phyloP scores from a whole-genome alignment of 2,888 invertebrate genomes.

The Drosophila neutralis region DNA sequence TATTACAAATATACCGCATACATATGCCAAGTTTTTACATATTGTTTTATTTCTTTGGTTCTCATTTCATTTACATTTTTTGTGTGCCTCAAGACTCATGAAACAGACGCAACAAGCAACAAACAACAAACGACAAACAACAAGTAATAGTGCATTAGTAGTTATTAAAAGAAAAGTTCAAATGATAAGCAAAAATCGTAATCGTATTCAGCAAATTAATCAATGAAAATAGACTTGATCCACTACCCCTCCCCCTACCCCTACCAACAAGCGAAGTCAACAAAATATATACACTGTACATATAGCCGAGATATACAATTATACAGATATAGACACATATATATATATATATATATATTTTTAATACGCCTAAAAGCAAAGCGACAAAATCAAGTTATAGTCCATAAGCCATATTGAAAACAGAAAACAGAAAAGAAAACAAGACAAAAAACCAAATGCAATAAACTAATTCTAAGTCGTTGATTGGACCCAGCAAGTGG shows the following conservation, averaged over 20 bases:
- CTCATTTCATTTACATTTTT: neutral
- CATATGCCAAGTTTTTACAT: conserved; percentile 47
- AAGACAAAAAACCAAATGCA: conserved; percentile 32
- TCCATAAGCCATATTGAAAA: conserved; percentile 28
- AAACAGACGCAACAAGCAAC: conserved; percentile 68
- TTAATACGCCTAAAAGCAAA: conserved; percentile 66
- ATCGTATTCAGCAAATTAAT: conserved; percentile 21
- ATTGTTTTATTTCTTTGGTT: conserved; percentile 32
- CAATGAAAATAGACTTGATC: conserved; percentile 38
- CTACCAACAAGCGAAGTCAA: conserved; percentile 11
- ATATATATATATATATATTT: conserved; percentile 56
- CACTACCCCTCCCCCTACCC: neutral
- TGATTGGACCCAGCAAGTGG: conserved; percentile 33
- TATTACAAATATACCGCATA: conserved; percentile 58
- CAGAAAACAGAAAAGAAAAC: conserved; percentile 17
- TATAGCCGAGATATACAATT: conserved; percentile 40
- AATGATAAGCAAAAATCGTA: conserved; percentile 21
- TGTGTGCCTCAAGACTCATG: conserved; percentile 55
- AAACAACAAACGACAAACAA: conserved; percentile 73
- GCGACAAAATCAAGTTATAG: conserved; percentile 49
- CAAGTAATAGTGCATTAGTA: conserved; percentile 77
- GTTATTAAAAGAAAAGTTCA: conserved; percentile 71
- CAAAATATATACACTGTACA: conserved; percentile 51
- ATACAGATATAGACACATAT: conserved; percentile 24
- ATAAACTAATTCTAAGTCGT: conserved; percentile 63